A percentile compares a stretch with the other conserved stretches of the same genome.
Conservation (phyloP, 2,797 vertebrate genomes). For the Cossypha dichroa region DNA sequence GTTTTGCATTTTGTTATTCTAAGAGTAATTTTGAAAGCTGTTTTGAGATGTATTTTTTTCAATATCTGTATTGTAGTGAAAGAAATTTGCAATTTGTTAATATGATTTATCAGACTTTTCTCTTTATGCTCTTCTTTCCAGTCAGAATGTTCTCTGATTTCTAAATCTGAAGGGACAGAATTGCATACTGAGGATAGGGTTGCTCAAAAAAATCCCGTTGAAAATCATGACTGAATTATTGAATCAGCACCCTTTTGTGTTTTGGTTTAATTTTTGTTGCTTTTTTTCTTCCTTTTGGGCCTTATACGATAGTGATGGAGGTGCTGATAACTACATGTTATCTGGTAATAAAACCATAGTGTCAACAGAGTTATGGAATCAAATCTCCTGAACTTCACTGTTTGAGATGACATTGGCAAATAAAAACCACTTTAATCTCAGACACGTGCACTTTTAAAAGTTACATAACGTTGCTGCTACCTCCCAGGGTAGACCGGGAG, state of each 20-base stretch:
- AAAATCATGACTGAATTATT: not conserved
- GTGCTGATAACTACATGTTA: not conserved
- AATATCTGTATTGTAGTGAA: not conserved
- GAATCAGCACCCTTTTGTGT: not conserved
- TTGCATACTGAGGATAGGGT: not conserved
- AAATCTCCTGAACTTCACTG: not conserved
- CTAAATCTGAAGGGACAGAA: not conserved
- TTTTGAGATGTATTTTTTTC: not conserved
- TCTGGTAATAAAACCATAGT: not conserved
- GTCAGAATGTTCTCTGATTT: not conserved
- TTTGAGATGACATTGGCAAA: not conserved
- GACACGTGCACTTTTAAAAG: not conserved
- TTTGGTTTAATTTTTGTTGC: not conserved
- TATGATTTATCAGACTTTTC: not conserved
- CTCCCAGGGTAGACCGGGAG: accelerated
- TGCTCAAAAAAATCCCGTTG: not conserved
- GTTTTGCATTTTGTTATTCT: not conserved
- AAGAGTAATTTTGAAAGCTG: not conserved
- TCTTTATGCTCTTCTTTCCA: not conserved
- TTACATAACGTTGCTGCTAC: not conserved
- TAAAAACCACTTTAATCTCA: not conserved
- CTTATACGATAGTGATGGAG: not conserved
- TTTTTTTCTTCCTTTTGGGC: not conserved
- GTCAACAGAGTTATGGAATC: not conserved
- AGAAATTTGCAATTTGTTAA: not conserved